Evolutionary conservation across 2,797 vertebrate species (phyloP).

Genomic region (Tiaroga cobitis): DNA sequence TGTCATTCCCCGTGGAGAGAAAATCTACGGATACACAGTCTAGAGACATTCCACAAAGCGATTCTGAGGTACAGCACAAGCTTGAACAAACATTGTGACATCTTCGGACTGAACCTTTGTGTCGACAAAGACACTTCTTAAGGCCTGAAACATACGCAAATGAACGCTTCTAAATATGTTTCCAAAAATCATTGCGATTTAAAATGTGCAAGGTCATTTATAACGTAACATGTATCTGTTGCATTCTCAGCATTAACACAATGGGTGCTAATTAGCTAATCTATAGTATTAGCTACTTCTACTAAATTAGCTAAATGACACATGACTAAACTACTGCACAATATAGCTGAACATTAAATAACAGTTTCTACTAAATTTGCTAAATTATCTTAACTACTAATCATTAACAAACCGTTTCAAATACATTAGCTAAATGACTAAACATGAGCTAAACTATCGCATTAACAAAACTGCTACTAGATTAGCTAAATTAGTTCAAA

Average conservation of each 20-base stretch:
- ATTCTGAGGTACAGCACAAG: slow-evolving; percentile 17
- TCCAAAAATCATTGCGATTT: not conserved
- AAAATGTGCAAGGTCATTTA: not conserved
- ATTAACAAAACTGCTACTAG: no score
- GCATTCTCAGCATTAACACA: not conserved
- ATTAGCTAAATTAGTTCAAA: not conserved
- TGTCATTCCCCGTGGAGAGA: slow-evolving; percentile 15
- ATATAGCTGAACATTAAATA: not conserved
- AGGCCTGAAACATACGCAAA: not conserved
- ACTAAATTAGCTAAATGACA: not conserved
- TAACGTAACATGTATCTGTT: not conserved
- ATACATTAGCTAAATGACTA: no score
- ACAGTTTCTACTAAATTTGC: not conserved
- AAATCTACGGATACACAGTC: not conserved
- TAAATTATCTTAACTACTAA: not conserved
- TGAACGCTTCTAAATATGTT: not conserved
- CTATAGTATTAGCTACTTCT: not conserved
- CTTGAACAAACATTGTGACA: slow-evolving; percentile 29
- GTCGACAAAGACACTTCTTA: not conserved
- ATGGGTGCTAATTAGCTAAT: not conserved
- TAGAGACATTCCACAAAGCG: slow-evolving; percentile 27
- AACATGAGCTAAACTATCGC: not conserved
- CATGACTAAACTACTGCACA: not conserved
- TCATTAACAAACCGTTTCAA: not conserved
- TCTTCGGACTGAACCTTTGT: not conserved